Evolutionary conservation across 2,113 vertebrate species (phyloP).

Genomic region (Miniopterus natalensis): DNA sequence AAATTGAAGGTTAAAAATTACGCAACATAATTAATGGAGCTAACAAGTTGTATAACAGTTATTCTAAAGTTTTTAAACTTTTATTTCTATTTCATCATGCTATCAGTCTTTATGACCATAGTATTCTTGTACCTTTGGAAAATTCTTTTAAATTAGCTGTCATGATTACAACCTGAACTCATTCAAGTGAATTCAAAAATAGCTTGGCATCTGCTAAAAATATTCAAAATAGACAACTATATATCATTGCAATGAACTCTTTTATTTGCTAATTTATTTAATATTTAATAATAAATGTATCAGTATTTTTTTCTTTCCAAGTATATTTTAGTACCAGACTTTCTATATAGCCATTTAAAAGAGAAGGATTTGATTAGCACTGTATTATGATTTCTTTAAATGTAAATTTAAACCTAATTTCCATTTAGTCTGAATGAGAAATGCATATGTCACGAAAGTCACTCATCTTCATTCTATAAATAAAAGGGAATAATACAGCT

Average conservation of each 20-base stretch:
- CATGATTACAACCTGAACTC: not conserved
- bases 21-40: not conserved
- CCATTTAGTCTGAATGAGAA: conserved; percentile 22
- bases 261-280: conserved; percentile 28
- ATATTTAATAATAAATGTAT: not conserved
- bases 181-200: conserved; percentile 50
- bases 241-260: not conserved
- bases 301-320: conserved; percentile 42
- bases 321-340: not conserved
- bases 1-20: not conserved
- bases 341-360: not conserved
- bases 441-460: conserved; percentile 9
- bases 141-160: not conserved
- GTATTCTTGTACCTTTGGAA: not conserved
- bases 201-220: conserved; percentile 47
- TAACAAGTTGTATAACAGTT: not conserved
- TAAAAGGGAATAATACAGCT: conserved; percentile 47
- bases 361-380: not conserved
- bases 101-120: not conserved
- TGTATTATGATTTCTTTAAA: not conserved
- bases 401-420: conserved; percentile 50
- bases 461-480: conserved; percentile 55
- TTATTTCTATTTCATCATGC: not conserved
- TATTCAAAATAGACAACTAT: not conserved
- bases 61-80: not conserved